A percentile compares a stretch with the other conserved stretches of the same genome.
These are phyloP conservation scores for Tachina grossa DNA, from an alignment of 2,888 invertebrate genomes.

Conservation along the genomic window DNA sequence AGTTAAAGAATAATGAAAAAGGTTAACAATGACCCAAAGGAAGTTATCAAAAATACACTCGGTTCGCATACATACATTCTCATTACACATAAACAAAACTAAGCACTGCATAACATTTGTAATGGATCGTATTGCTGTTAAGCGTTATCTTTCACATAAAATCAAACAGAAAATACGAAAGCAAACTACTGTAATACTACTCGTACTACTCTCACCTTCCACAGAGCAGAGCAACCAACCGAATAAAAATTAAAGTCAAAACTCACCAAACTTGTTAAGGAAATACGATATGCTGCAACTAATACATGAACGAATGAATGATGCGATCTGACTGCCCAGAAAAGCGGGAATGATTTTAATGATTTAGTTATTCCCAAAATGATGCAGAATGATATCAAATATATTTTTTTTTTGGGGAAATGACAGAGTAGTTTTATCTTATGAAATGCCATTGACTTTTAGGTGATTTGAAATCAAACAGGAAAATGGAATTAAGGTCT, in stretches of 20 bases:
- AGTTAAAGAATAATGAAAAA: conserved; percentile 68
- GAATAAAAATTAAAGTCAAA: conserved; percentile 77
- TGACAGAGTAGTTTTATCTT: conserved; percentile 55
- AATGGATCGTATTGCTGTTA: conserved; percentile 71
- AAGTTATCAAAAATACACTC: conserved; percentile 31
- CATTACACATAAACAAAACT: background rate
- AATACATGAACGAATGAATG: conserved; percentile 57
- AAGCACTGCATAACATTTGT: conserved; percentile 36
- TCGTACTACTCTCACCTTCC: background rate
- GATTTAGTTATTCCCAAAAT: conserved; percentile 24
- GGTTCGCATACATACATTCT: background rate
- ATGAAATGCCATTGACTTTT: conserved; percentile 67
- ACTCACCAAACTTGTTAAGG: conserved; percentile 80
- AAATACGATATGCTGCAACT: conserved; percentile 75
- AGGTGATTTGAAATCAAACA: conserved; percentile 33
- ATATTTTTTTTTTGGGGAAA: conserved; percentile 38
- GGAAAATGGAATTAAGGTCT: conserved; percentile 6
- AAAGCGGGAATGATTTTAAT: conserved; percentile 9
- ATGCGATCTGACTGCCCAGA: too few species aligned
- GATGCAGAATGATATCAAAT: conserved; percentile 44
- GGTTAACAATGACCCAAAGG: conserved; percentile 63
- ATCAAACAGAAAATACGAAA: conserved; percentile 70
- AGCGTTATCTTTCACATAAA: conserved; percentile 77
- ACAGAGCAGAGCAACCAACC: conserved; percentile 13
- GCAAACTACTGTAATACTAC: conserved; percentile 56